Base-by-base conservation (phyloP, 2,888 invertebrate genomes). In the Machimus rusticus region DNA sequence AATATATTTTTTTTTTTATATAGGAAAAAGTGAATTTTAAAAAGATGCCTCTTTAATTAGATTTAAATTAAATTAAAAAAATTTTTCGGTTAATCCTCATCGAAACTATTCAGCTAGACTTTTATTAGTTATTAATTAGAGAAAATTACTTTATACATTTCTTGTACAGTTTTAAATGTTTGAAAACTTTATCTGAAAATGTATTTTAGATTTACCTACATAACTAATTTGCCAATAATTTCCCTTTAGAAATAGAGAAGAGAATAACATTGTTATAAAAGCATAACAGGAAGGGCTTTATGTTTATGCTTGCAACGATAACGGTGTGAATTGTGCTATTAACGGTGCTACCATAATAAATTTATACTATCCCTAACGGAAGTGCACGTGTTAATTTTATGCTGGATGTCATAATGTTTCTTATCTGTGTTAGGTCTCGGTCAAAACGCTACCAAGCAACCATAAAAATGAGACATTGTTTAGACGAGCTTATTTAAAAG, bases 281-380 rank as follows among this genome's bases (percentile, higher is more conserved):
- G 23, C 66, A 66, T 66, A 28, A 66, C 66, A 66, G 66, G 66
- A 66, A 66, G 66, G 66, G 66, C 28, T 14, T 19, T 12, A 66
- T 12, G 66, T 28, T 66, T 66, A 66, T 66, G 66, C 2, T 66
- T 2, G 28, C 66, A 66, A 23, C 23, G 66, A 28, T 12, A 23
- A 9, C 12, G 66, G 28, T 66, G 66, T 66, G 23, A 66, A 57
- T 57, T 1, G 23, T 57, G 8, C 23, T 57, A 23, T 23, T 23
- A 57, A 66, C 4, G 23, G 66, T 23, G 28, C 8, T 66, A 19
- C 28, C 66, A 66, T 19, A 23, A 28, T 39, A 78, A 39, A 78
- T 78, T 78, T 43, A 78, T 43, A 23, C 78, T 23, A 28, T 39
- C 78, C 78, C 46, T 78, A 78, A 39, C 78, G 78, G 78, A 78